Base-by-base conservation (phyloP, 2,888 invertebrate species). In the Rhingia rostrata region DNA sequence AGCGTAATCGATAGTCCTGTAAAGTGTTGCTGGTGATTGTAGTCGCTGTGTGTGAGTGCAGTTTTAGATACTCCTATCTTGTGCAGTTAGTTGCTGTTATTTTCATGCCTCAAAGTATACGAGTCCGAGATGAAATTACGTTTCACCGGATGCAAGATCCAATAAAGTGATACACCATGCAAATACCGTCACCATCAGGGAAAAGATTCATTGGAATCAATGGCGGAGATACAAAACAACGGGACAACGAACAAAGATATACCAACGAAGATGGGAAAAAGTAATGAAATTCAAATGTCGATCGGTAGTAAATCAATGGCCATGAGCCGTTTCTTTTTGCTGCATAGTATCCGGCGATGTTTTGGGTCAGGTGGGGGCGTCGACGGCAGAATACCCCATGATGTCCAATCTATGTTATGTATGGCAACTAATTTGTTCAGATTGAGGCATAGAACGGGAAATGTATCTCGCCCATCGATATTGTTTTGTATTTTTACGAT, bases 351-450 rank as follows among this genome's bases (percentile, higher is more conserved):
- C 39, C 32, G n/a, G 0, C 2, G 3, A 9, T 6, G 22, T 1
- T 37, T n/a, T 4, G 9, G 0, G 7, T 6, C 0, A 4, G 10
- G 1, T 9, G 4, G 14, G 14, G 14, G 33, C 30, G 30, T 7
- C 33, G 33, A 32, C 9, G 41, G 49, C 47, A 14, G 64, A 39
- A 39, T 6, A 70, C 70, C 53, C 60, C 70, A 66, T 60, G 74
- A 54, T 70, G 74, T 75, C 70, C 84, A 70, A 84, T 84, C 80
- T 56, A 75, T 54, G 84, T 79, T 70, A 84, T 80, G 61, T 69
- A 84, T 80, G 79, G 84, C 74, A 75, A 66, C 84, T 84, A 84
- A 84, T 84, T 84, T 84, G 84, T 84, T 84, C 74, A 74, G 74
- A 84, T 84, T 84, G 84, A 66, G 80, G 79, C 74, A 70, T 74